Evolutionary conservation across 2,888 invertebrate genomes (phyloP).

Genomic region (Dasypogon diadema): DNA sequence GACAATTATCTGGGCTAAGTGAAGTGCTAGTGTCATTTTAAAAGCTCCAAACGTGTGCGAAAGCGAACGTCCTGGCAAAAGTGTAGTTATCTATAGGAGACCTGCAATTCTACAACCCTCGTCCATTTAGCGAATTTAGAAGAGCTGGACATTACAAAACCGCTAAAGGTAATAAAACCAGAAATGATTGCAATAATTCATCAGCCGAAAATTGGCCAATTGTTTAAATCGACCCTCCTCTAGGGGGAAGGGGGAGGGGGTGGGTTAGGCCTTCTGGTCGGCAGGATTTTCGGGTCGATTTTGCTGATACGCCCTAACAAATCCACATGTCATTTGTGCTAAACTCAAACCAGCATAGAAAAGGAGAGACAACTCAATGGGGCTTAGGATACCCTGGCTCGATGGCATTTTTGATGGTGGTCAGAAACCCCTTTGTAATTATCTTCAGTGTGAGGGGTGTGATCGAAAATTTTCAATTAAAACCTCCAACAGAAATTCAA

Average conservation of each 20-base stretch:
- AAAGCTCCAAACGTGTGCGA: not conserved
- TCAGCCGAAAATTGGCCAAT: constrained; percentile 59
- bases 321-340: constrained; percentile 53
- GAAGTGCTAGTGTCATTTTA: constrained; percentile 38
- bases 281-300: constrained; percentile 24
- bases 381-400: not conserved
- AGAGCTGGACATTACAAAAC: constrained; percentile 58
- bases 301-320: constrained; percentile 50
- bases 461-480: constrained; percentile 45
- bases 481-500: constrained; percentile 19
- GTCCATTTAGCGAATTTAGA: constrained; percentile 35
- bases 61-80: not conserved
- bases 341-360: not conserved
- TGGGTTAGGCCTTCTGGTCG: constrained; percentile 2
- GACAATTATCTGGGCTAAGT: constrained; percentile 57
- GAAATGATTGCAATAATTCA: constrained; percentile 60
- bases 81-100: constrained; percentile 50
- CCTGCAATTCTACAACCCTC: constrained; percentile 44
- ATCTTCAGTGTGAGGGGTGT: constrained; percentile 14
- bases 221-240: constrained; percentile 56
- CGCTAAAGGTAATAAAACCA: constrained; percentile 60
- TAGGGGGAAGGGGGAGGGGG: constrained; percentile 17
- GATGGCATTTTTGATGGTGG: constrained; percentile 20
- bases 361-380: not conserved
- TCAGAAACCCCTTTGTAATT: constrained; percentile 7